Conservation (phyloP, 2,888 invertebrate species). For the Mythimna albipuncta region DNA sequence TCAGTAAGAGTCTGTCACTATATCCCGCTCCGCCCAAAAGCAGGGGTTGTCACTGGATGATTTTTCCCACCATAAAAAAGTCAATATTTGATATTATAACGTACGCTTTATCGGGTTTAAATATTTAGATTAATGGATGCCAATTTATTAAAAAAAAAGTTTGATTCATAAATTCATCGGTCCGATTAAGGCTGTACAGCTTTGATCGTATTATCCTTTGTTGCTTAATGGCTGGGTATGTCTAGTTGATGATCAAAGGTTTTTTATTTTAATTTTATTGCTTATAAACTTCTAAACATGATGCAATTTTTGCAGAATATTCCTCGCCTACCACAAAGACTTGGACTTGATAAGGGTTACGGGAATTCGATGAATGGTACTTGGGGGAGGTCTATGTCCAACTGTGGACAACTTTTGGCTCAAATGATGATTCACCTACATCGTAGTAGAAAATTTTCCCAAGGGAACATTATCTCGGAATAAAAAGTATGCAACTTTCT, state of each 20-base stretch:
- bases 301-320: background rate
- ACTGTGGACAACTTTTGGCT: no score
- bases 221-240: conserved; percentile 22
- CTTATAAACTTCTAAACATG: background rate
- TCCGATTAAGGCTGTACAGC: background rate
- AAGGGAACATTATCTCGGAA: no score
- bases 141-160: conserved; percentile 33
- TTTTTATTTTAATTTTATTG: conserved; percentile 16
- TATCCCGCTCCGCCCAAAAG: no score
- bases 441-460: no score
- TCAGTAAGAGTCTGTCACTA: no score
- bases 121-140: conserved; percentile 19
- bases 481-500: no score
- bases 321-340: no score
- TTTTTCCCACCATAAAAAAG: background rate
- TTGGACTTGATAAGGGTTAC: no score
- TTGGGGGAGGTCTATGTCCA: no score
- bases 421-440: no score
- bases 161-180: conserved; percentile 20
- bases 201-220: conserved; percentile 34
- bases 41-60: no score
- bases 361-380: no score
- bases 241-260: conserved; percentile 22
- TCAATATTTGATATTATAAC: conserved; percentile 2
- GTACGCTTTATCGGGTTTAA: background rate